phyloP scores from a whole-genome alignment of 2,888 invertebrate species.

The Lymantria dispar region DNA sequence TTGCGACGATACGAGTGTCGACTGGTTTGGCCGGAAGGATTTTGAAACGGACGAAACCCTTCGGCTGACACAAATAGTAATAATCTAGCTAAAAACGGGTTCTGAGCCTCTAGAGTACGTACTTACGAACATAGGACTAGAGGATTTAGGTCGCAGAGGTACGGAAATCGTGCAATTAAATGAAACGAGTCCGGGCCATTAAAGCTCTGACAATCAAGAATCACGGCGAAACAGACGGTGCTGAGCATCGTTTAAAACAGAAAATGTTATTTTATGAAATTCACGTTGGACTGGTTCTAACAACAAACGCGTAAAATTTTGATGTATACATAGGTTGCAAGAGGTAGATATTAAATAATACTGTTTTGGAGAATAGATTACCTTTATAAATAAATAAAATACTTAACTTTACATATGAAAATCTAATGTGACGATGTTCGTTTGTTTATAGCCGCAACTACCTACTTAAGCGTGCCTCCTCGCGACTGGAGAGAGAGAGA shows the following conservation, averaged over 20 bases:
- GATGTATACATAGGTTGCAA: no score
- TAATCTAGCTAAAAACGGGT: slow-evolving; percentile 29
- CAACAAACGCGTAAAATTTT: background rate
- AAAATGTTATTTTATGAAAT: background rate
- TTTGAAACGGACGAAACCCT: slow-evolving; percentile 22
- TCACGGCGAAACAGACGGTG: slow-evolving; percentile 2
- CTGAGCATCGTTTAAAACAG: background rate
- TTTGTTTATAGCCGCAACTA: no score
- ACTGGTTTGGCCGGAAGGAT: slow-evolving; percentile 17
- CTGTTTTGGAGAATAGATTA: no score
- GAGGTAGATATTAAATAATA: no score
- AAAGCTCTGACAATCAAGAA: slow-evolving; percentile 20
- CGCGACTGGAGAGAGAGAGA: no score
- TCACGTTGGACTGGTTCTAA: background rate
- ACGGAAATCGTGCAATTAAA: slow-evolving; percentile 50
- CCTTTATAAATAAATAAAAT: no score
- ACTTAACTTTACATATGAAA: no score
- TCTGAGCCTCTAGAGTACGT: slow-evolving; percentile 13
- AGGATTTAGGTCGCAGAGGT: slow-evolving; percentile 32
- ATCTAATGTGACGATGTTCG: no score
- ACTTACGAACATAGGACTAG: slow-evolving; percentile 14
- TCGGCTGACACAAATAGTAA: slow-evolving; percentile 27
- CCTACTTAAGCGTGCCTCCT: no score
- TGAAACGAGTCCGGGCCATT: slow-evolving; percentile 42
- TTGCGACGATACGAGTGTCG: slow-evolving; percentile 11